Percentiles rank a stretch among this genome's conserved stretches.
phyloP scores from a whole-genome alignment of 2,113 vertebrate species.

The Macrotus californicus region DNA sequence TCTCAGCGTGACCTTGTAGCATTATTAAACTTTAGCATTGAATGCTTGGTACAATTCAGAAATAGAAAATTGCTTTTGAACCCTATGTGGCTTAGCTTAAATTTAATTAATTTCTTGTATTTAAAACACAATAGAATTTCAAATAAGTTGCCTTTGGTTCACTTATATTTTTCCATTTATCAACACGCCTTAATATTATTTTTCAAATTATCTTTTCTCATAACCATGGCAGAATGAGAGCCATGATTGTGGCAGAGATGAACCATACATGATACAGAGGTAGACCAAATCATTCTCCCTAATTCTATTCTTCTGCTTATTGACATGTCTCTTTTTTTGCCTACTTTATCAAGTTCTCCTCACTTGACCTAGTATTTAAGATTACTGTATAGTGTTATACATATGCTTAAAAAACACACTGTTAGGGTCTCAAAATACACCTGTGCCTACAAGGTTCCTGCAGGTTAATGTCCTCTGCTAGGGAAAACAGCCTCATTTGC shows the following conservation, averaged over 20 bases:
- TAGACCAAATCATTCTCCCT: background rate
- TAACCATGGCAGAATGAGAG: background rate
- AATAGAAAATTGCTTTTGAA: background rate
- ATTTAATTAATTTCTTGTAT: background rate
- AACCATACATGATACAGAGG: background rate
- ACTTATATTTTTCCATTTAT: background rate
- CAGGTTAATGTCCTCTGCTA: conserved; percentile 66
- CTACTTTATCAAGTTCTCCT: background rate
- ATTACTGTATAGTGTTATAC: conserved; percentile 45
- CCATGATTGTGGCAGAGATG: too few relatives aligned
- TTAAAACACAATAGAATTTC: background rate
- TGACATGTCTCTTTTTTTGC: background rate
- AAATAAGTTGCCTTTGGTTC: background rate
- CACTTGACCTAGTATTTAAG: conserved; percentile 58
- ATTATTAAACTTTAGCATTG: background rate
- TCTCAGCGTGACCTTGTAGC: background rate
- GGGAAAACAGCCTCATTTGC: conserved; percentile 65
- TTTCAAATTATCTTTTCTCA: background rate
- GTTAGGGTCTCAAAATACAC: conserved; percentile 61
- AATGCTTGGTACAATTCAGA: background rate
- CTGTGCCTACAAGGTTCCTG: conserved; percentile 69
- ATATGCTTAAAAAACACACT: conserved; percentile 40
- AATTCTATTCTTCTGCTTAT: background rate
- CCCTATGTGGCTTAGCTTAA: background rate
- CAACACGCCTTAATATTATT: background rate